Percentiles rank a stretch among this genome's conserved stretches.
These are phyloP conservation scores for Marmota flaviventris DNA, from an alignment of 2,113 vertebrate genomes.

Conservation along the genomic window DNA sequence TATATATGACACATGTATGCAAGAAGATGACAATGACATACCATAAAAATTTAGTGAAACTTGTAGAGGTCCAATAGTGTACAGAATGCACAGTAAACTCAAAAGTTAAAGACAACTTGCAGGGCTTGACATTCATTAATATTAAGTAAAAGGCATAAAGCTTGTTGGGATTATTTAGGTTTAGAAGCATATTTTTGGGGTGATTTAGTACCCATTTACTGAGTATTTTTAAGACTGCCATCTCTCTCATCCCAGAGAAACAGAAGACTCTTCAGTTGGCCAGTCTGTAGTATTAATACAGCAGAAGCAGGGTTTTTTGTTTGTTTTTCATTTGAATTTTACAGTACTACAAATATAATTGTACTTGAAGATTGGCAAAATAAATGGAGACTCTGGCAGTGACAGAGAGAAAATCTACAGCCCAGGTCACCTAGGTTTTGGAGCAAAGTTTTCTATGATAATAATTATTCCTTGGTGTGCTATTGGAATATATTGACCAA, in stretches of 20 bases:
- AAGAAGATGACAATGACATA: neutral
- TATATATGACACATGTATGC: neutral
- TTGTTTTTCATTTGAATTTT: neutral
- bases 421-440: neutral
- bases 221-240: neutral
- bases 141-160: neutral
- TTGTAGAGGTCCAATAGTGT: neutral
- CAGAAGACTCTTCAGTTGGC: neutral
- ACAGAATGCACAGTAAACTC: neutral
- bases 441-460: neutral
- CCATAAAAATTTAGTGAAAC: neutral
- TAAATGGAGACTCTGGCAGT: neutral
- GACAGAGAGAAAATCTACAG: neutral
- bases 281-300: neutral
- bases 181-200: neutral
- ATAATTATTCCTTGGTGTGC: neutral
- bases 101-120: neutral
- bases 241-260: neutral
- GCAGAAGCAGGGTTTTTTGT: neutral
- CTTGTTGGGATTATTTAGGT: neutral
- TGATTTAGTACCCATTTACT: neutral
- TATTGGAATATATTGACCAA: neutral
- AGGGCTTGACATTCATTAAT: neutral
- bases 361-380: neutral
- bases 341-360: neutral